A percentile compares a stretch with the other conserved stretches of the same genome.
Conservation (phyloP, 2,888 invertebrate species). For the Cheilosia vernalis region DNA sequence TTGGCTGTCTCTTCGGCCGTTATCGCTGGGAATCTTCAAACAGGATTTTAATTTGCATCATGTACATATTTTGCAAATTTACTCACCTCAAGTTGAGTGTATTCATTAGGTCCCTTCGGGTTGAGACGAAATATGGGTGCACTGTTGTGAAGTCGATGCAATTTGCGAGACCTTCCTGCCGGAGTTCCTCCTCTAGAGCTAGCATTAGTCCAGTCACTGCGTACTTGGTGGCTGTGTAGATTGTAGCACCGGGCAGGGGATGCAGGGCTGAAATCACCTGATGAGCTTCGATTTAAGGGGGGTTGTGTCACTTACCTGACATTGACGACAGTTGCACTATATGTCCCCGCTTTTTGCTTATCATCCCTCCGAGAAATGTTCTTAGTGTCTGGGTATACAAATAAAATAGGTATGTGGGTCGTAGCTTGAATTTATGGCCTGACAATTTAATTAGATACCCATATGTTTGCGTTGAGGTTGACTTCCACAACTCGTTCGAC, state of each 20-base stretch:
- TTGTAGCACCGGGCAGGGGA: slow-evolving; percentile 43
- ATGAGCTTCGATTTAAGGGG: neutral
- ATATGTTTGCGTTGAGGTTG: slow-evolving; percentile 79
- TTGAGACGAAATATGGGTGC: slow-evolving; percentile 80
- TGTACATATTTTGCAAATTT: neutral
- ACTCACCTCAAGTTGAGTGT: slow-evolving; percentile 69
- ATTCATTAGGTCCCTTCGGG: slow-evolving; percentile 76
- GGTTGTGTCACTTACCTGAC: slow-evolving; percentile 61
- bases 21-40: slow-evolving; percentile 71
- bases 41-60: neutral
- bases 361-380: slow-evolving; percentile 79
- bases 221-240: slow-evolving; percentile 80
- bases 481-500: slow-evolving; percentile 79
- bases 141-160: slow-evolving; percentile 73
- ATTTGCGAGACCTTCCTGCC: slow-evolving; percentile 72
- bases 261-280: slow-evolving; percentile 52
- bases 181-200: slow-evolving; percentile 77
- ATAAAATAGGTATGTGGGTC: neutral
- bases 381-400: slow-evolving; percentile 76
- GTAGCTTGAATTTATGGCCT: neutral
- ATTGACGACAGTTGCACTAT: slow-evolving; percentile 80
- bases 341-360: slow-evolving; percentile 75
- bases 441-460: slow-evolving; percentile 76
- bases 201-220: slow-evolving; percentile 79
- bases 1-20: slow-evolving; percentile 65